These are phyloP conservation scores for Eucera pruinosa DNA, from an alignment of 2,888 invertebrate genomes.

Conservation along the genomic window DNA sequence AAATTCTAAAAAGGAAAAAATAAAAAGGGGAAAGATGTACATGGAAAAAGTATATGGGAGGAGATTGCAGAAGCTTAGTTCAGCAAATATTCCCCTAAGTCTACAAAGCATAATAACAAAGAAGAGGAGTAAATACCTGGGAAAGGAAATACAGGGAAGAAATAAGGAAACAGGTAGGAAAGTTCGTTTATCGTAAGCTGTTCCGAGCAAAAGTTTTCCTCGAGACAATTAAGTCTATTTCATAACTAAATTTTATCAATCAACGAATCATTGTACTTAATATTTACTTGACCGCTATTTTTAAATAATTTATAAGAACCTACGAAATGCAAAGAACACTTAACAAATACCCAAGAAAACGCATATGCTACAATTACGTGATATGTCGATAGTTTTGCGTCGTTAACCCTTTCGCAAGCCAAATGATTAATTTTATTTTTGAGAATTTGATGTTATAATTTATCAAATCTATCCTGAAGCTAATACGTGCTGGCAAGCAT, in stretches of 20 bases:
- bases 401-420: no score
- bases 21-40: not conserved
- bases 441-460: no score
- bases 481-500: no score
- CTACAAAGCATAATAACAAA: not conserved
- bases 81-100: not conserved
- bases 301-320: constrained; percentile 9
- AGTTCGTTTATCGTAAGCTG: not conserved
- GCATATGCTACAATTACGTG: not conserved
- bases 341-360: not conserved
- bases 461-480: no score
- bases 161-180: not conserved
- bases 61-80: not conserved
- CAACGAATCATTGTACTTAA: not conserved
- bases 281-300: not conserved
- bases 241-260: not conserved
- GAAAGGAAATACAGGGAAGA: not conserved
- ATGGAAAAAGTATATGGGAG: not conserved
- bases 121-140: not conserved
- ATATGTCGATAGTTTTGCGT: no score
- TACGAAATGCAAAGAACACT: not conserved
- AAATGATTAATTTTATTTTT: no score
- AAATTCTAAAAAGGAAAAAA: no score
- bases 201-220: not conserved
- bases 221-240: not conserved